Conservation (phyloP, 2,797 vertebrate genomes). For the Pitangus sulphuratus region DNA sequence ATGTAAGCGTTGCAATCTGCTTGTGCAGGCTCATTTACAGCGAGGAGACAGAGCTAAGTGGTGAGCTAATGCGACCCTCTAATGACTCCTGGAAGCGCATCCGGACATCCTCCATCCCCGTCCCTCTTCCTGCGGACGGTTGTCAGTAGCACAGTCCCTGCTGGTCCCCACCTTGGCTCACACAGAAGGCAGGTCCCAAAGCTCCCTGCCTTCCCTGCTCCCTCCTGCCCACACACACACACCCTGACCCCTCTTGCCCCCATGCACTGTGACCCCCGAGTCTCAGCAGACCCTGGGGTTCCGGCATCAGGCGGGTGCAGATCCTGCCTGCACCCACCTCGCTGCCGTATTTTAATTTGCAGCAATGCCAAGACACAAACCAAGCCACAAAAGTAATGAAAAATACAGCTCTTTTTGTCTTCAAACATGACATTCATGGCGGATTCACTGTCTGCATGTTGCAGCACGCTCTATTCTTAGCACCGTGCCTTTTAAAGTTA, state of each 20-base stretch:
- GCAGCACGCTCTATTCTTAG: constrained; percentile 64
- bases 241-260: fast-evolving
- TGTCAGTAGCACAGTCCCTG: fast-evolving
- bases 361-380: not conserved
- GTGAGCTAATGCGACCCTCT: not conserved
- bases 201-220: not conserved
- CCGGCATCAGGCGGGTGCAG: fast-evolving
- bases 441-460: constrained; percentile 46
- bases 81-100: not conserved
- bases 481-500: constrained; percentile 68
- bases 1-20: not conserved
- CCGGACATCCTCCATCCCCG: fast-evolving
- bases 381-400: constrained; percentile 43
- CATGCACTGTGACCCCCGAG: fast-evolving
- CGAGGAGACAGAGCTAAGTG: not conserved
- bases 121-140: fast-evolving
- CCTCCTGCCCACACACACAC: fast-evolving
- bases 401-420: constrained; percentile 65
- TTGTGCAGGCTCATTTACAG: constrained; percentile 20
- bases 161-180: not conserved
- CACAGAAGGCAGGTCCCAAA: not conserved
- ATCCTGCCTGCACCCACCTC: not conserved
- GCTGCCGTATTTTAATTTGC: not conserved
- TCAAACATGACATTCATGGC: constrained; percentile 62
- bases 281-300: fast-evolving